Conservation (phyloP, 2,888 invertebrate genomes). For the Ectobius pallidus region DNA sequence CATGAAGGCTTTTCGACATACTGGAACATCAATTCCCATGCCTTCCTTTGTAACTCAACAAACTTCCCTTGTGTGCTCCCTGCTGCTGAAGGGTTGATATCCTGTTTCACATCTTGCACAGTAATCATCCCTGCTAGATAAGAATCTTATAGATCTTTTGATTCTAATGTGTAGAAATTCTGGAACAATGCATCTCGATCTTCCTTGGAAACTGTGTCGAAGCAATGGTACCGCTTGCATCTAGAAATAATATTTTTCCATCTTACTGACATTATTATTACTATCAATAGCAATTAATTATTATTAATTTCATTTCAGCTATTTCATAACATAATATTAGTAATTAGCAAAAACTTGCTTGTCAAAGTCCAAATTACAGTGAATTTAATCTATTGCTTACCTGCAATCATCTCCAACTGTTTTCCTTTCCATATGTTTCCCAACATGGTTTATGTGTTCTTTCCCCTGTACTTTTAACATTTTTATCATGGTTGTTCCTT, state of each 20-base stretch:
- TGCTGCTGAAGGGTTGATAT: no score
- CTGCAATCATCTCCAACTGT: no score
- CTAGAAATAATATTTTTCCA: background rate
- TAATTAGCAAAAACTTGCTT: no score
- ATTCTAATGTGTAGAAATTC: conserved; percentile 7
- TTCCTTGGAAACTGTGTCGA: conserved; percentile 6
- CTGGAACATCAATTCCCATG: conserved; percentile 23
- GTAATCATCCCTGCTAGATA: conserved; percentile 5
- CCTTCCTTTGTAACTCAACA: no score
- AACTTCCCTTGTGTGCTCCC: no score
- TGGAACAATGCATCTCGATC: background rate
- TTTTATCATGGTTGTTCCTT: no score
- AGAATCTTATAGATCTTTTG: conserved; percentile 8
- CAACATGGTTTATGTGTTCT: conserved; percentile 4
- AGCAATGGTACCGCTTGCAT: background rate
- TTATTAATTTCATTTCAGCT: background rate
- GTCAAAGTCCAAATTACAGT: no score
- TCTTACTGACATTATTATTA: background rate
- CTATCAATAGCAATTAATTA: background rate
- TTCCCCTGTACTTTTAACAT: conserved; percentile 11
- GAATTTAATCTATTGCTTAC: no score
- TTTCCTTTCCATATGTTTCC: background rate
- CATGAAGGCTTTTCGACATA: conserved; percentile 14
- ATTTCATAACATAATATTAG: no score
- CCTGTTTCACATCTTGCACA: background rate